phyloP scores from a whole-genome alignment of 2,888 invertebrate species.

The Orthonevra nobilis region DNA sequence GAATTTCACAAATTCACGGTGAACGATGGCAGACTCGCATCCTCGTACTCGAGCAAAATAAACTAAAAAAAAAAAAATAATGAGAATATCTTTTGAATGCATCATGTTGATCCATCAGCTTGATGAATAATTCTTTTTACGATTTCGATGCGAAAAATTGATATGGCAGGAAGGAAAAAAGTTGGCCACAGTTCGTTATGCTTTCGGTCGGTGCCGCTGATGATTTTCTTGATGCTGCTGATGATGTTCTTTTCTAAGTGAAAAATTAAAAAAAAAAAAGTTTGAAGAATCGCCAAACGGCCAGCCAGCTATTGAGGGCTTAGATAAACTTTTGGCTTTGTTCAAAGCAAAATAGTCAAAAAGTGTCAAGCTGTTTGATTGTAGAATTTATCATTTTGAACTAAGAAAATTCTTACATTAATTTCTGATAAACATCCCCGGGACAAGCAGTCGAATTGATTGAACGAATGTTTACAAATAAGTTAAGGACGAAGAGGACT shows the following conservation, averaged over 20 bases:
- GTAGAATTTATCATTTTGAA: conserved; percentile 1
- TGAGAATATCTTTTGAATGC: conserved; percentile 29
- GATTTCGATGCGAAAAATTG: conserved; percentile 8
- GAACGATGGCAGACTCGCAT: neutral
- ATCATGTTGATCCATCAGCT: conserved; percentile 12
- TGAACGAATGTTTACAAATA: neutral
- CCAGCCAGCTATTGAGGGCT: conserved; percentile 5
- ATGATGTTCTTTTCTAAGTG: conserved; percentile 4
- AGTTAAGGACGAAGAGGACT: no score
- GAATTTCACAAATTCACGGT: conserved; percentile 42
- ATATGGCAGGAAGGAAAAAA: conserved; percentile 38
- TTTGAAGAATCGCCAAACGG: conserved; percentile 20
- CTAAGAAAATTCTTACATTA: no score
- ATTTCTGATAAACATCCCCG: no score
- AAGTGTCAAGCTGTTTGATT: neutral
- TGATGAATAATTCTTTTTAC: conserved; percentile 10
- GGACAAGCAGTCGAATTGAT: neutral
- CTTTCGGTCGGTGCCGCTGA: conserved; percentile 2
- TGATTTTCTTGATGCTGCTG: conserved; percentile 21
- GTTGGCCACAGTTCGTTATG: conserved; percentile 29
- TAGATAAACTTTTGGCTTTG: conserved; percentile 5
- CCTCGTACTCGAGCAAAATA: no score
- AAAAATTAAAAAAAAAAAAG: conserved; percentile 17
- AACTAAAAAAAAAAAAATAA: no score
- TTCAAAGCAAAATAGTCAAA: neutral